Conservation (phyloP, 2,888 invertebrate species). For the Lumbricus terrestris region DNA sequence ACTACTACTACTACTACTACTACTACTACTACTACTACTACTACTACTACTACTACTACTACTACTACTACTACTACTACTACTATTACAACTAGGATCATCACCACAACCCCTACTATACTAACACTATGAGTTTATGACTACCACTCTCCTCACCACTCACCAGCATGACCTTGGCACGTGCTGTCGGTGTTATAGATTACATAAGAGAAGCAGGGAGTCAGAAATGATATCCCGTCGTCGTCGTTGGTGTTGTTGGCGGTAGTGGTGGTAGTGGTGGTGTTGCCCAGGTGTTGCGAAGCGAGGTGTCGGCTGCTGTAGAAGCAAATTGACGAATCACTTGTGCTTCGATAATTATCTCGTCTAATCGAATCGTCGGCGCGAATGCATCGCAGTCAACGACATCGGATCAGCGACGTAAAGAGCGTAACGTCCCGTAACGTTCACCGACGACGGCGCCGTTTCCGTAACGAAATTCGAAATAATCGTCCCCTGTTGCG, state of each 20-base stretch:
- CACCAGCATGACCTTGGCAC: background rate
- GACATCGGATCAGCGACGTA: no score
- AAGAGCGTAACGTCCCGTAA: background rate
- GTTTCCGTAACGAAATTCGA: background rate
- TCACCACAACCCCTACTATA: background rate
- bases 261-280: background rate
- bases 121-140: no score
- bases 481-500: background rate
- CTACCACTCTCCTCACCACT: background rate
- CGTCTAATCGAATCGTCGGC: background rate
- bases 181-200: background rate
- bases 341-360: background rate
- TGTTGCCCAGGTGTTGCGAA: background rate
- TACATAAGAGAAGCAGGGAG: background rate
- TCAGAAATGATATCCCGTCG: background rate
- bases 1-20: conserved; percentile 10
- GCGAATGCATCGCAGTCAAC: background rate
- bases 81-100: background rate
- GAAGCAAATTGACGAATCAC: background rate
- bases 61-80: background rate
- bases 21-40: background rate
- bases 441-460: background rate
- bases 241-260: background rate
- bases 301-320: background rate
- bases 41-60: background rate